These are phyloP conservation scores for Oncorhynchus nerka DNA, from an alignment of 2,113 vertebrate species.

Conservation along the genomic window DNA sequence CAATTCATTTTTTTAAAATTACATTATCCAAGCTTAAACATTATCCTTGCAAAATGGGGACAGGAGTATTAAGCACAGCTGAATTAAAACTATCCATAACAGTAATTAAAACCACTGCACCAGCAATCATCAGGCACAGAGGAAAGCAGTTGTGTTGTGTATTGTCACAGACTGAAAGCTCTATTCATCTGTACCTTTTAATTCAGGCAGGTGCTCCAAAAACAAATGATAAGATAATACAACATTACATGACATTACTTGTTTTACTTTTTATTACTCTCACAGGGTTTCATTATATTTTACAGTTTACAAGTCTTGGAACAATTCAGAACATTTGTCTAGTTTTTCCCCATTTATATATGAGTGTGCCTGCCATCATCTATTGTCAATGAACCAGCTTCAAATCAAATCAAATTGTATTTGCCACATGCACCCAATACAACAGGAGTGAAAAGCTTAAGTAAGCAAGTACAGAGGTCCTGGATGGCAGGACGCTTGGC, in stretches of 20 bases:
- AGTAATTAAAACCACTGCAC: slow-evolving; percentile 59
- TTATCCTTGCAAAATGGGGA: slow-evolving; percentile 57
- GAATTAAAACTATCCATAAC: slow-evolving; percentile 66
- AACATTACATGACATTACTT: slow-evolving; percentile 2
- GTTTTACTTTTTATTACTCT: neutral
- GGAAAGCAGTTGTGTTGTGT: slow-evolving; percentile 41
- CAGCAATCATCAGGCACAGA: neutral
- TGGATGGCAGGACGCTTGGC: too few relatives aligned
- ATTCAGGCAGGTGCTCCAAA: slow-evolving; percentile 31
- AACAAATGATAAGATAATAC: slow-evolving; percentile 29
- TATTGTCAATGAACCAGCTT: too few relatives aligned
- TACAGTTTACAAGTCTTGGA: neutral
- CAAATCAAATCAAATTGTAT: too few relatives aligned
- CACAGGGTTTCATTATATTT: neutral
- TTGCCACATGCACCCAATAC: too few relatives aligned
- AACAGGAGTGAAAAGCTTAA: too few relatives aligned
- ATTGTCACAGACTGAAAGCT: slow-evolving; percentile 40
- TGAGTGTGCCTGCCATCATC: neutral
- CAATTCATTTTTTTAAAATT: slow-evolving; percentile 47
- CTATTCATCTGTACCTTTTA: slow-evolving; percentile 39
- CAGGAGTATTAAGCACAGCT: slow-evolving; percentile 58
- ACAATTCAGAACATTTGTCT: neutral
- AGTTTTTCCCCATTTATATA: neutral
- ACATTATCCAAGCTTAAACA: slow-evolving; percentile 61
- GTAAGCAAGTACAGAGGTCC: too few relatives aligned